Base-by-base conservation (phyloP, 2,797 vertebrate species). In the Labroides dimidiatus region DNA sequence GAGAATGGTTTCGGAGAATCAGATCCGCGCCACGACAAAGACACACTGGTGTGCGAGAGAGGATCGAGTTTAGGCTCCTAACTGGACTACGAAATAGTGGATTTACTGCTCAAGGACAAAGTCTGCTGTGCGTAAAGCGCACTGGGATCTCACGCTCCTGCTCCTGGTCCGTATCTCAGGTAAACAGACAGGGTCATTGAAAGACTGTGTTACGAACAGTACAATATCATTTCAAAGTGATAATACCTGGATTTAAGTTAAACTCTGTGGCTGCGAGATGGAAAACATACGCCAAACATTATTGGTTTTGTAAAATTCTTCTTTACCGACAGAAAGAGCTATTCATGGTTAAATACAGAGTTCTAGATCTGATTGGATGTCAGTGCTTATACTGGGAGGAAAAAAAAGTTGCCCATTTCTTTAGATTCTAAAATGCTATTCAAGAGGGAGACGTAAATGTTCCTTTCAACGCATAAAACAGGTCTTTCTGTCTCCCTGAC, bases 1-100 rank as follows among this genome's bases (percentile, higher is more conserved):
- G 90, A 91, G 92, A 90, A 89, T 89, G 84, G 67, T 87, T 85
- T 84, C 55, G 56, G 86, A 75, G 82, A 91, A 84, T 72, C 66
- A 84, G 86, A 89, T 84, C 76, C 42, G 74, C 58, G 74, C 60
- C 62, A 33, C 74, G 70, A 85, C 74, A 85, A 83, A 84, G 76
- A 75, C 49, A 13, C 24, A 50, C 65, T 73, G 72, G 19, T 72
- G 71, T 43, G 56, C 10, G 41, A 62, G 78, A 84, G 27, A n/a
- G 27, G 24, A 50, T 52, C 9, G 17, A 33, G 78, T 67, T 66
- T 33, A 63, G 79, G 71, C 68, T 64, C 60, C 20, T 15, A 52
- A 75, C 61, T 52, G 57, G 50, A 77, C 64, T 21, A 20, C 52
- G 54, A 71, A 10, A 3, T 39, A 49, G 23, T n/a, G 78, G 85